Conservation (phyloP, 2,888 invertebrate species). For the Gandaritis pyraliata region DNA sequence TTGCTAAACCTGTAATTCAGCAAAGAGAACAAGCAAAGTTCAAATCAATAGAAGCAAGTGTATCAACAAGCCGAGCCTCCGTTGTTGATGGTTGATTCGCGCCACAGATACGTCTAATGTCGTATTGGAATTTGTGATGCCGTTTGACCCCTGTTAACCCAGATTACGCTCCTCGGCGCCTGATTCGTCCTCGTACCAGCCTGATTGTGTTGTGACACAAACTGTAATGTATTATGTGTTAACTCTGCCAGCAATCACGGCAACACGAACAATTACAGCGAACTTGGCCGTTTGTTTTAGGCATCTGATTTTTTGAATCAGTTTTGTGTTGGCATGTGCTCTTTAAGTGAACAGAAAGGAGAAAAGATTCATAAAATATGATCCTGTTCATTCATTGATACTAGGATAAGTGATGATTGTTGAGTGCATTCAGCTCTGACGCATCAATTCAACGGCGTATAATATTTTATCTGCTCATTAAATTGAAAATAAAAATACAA, state of each 20-base stretch:
- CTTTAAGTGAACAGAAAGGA: not conserved
- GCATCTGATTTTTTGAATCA: slow-evolving; percentile 34
- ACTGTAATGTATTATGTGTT: slow-evolving; percentile 85
- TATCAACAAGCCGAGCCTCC: slow-evolving; percentile 57
- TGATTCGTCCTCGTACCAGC: slow-evolving; percentile 82
- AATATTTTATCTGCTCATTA: slow-evolving; percentile 5
- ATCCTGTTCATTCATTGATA: not conserved
- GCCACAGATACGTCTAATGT: slow-evolving; percentile 85
- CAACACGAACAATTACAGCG: slow-evolving; percentile 78
- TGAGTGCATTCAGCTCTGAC: not conserved
- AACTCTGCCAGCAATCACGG: slow-evolving; percentile 84
- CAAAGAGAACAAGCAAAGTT: slow-evolving; percentile 32
- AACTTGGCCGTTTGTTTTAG: slow-evolving; percentile 65
- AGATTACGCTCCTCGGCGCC: slow-evolving; percentile 87
- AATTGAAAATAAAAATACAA: slow-evolving; percentile 24
- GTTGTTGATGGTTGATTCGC: slow-evolving; percentile 77
- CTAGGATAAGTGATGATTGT: not conserved
- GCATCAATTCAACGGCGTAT: not conserved
- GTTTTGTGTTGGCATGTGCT: not conserved
- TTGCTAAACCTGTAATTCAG: slow-evolving; percentile 31
- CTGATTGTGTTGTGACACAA: slow-evolving; percentile 85
- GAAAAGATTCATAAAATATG: too few relatives aligned
- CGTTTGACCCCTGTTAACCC: slow-evolving; percentile 91
- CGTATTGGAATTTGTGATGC: slow-evolving; percentile 88
- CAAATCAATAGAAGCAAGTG: slow-evolving; percentile 37